Conservation (phyloP, 1,140 invertebrate species). For the Achroia grisella region DNA sequence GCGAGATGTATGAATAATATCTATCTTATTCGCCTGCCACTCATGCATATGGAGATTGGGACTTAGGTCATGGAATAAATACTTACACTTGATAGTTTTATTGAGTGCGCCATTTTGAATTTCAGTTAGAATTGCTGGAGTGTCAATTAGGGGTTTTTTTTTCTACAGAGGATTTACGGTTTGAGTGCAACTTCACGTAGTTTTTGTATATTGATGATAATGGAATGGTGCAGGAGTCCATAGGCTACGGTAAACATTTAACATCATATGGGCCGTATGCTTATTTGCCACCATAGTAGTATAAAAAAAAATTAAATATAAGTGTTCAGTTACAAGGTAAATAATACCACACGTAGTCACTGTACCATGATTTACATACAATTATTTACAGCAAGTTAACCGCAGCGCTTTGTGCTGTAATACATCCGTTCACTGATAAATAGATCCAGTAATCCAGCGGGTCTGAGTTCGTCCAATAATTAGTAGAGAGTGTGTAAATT, state of each 20-base stretch:
- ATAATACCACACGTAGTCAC: slow-evolving; percentile 9
- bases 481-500: slow-evolving; percentile 62
- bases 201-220: too few species aligned
- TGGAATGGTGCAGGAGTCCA: too few species aligned
- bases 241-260: too few species aligned
- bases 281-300: too few species aligned
- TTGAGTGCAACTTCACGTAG: too few species aligned
- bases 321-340: not conserved
- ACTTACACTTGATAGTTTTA: slow-evolving; percentile 32
- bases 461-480: slow-evolving; percentile 47
- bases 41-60: slow-evolving; percentile 68
- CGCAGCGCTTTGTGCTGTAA: slow-evolving; percentile 9
- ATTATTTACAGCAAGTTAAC: slow-evolving; percentile 14
- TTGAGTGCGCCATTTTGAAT: slow-evolving; percentile 11
- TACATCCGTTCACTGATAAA: slow-evolving; percentile 39
- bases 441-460: slow-evolving; percentile 36
- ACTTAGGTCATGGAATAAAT: slow-evolving; percentile 58
- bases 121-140: not conserved
- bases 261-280: too few species aligned
- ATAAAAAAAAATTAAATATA: too few species aligned
- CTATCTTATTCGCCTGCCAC: slow-evolving; percentile 20
- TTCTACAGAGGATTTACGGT: too few species aligned
- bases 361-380: slow-evolving; percentile 9
- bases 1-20: slow-evolving; percentile 24
- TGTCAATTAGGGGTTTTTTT: not conserved